Evolutionary conservation across 2,888 invertebrate genomes (phyloP).

Genomic region (Drosophila rellima): DNA sequence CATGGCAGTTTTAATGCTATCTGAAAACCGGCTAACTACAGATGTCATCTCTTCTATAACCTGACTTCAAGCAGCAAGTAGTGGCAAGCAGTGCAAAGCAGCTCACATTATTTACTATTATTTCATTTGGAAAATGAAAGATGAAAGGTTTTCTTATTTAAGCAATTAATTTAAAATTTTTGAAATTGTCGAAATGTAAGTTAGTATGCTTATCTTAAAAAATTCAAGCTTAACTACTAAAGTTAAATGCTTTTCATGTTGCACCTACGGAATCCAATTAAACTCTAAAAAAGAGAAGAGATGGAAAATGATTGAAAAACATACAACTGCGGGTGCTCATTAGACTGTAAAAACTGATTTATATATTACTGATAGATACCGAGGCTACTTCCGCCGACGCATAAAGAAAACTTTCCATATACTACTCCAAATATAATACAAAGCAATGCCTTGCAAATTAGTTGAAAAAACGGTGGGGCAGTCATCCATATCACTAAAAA

Average conservation of each 20-base stretch:
- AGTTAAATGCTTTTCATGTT: constrained; percentile 1
- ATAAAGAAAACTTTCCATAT: constrained; percentile 52
- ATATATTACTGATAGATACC: constrained; percentile 29
- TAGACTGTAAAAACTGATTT: constrained; percentile 22
- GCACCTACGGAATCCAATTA: constrained; percentile 8
- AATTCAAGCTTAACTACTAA: not conserved
- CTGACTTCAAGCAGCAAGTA: not conserved
- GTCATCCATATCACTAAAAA: constrained; percentile 49
- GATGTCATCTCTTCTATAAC: not conserved
- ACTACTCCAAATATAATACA: constrained; percentile 14
- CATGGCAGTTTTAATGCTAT: not conserved
- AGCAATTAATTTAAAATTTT: constrained; percentile 1
- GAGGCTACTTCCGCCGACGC: constrained; percentile 31
- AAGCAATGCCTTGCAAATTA: constrained; percentile 50
- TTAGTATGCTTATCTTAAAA: constrained; percentile 3
- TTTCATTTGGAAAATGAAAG: too few species aligned
- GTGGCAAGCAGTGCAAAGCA: not conserved
- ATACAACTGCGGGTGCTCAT: constrained; percentile 19
- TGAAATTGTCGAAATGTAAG: not conserved
- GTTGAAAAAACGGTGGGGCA: constrained; percentile 36
- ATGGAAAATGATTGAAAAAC: not conserved
- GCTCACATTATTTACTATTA: not conserved
- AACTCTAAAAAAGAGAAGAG: not conserved
- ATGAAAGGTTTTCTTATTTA: not conserved
- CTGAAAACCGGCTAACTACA: constrained; percentile 1